phyloP scores from a whole-genome alignment of 2,797 vertebrate genomes.

The Ctenosaura bakeri region DNA sequence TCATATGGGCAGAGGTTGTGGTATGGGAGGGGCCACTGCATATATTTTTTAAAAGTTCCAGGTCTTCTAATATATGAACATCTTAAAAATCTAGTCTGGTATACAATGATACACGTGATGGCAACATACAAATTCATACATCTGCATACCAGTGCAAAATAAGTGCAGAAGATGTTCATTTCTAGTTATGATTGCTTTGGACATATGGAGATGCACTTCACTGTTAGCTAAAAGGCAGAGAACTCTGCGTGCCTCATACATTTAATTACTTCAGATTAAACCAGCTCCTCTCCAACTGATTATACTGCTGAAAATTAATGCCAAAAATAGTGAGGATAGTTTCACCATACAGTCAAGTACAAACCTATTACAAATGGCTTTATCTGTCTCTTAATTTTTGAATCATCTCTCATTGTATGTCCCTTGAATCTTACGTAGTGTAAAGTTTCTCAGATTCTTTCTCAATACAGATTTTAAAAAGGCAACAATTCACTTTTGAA shows the following conservation, averaged over 20 bases:
- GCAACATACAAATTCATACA: conserved; percentile 33
- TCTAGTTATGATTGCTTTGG: not conserved
- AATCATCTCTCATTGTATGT: not conserved
- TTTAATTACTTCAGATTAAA: conserved; percentile 9
- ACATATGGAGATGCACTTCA: not conserved
- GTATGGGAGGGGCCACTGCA: not conserved
- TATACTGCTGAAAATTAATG: not conserved
- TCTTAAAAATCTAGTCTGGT: conserved; percentile 34
- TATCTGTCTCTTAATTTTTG: not conserved
- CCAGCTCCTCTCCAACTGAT: not conserved
- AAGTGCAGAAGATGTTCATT: conserved; percentile 34
- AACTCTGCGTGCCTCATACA: not conserved
- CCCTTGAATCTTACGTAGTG: not conserved
- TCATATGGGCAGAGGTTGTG: too few relatives aligned
- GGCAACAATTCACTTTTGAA: not conserved
- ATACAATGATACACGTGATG: conserved; percentile 29
- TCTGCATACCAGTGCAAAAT: conserved; percentile 45
- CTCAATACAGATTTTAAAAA: not conserved
- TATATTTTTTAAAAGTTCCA: conserved; percentile 40
- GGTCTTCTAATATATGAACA: conserved; percentile 51
- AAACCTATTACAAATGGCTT: not conserved
- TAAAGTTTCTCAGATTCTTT: not conserved
- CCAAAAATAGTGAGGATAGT: not conserved
- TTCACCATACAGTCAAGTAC: not conserved
- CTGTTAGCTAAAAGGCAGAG: not conserved